These are phyloP conservation scores for Hylomyscus alleni DNA, from an alignment of 2,797 vertebrate species.

Conservation along the genomic window DNA sequence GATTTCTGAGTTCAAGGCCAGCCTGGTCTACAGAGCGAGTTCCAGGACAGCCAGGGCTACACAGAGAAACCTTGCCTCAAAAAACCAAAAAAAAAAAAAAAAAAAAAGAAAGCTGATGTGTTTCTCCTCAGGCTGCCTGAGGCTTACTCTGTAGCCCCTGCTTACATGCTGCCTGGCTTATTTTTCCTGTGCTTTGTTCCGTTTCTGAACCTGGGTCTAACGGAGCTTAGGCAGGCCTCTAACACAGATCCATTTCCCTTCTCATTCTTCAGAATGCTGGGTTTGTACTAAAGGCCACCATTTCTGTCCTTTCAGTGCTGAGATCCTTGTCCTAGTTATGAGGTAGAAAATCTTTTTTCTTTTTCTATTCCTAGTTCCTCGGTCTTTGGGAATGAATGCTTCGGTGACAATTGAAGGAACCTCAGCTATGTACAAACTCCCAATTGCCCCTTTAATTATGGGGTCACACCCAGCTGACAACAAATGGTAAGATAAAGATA, in stretches of 20 bases:
- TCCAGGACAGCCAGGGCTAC: no score
- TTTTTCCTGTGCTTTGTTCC: background rate
- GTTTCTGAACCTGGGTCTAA: background rate
- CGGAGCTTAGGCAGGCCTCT: background rate
- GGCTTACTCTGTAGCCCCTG: background rate
- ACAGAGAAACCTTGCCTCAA: no score
- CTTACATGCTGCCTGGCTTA: background rate
- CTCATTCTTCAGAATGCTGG: background rate
- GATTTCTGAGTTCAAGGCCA: no score
- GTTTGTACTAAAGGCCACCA: background rate
- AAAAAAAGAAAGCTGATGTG: no score
- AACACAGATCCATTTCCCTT: background rate
- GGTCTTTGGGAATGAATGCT: constrained; percentile 95
- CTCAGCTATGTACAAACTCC: constrained; percentile 95
- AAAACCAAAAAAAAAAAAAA: no score
- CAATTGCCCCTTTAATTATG: constrained; percentile 97
- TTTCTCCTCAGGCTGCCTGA: background rate
- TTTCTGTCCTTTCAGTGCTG: background rate
- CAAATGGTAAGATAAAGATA: constrained; percentile 93
- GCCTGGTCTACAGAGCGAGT: no score
- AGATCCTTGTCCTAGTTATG: background rate
- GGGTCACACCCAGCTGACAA: constrained; percentile 98
- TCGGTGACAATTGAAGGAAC: constrained; percentile 97
- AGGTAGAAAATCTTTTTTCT: constrained; percentile 45
- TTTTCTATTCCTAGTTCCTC: constrained; percentile 90